These are phyloP conservation scores for Diuraphis noxia DNA, from an alignment of 1,140 invertebrate species.

Conservation along the genomic window DNA sequence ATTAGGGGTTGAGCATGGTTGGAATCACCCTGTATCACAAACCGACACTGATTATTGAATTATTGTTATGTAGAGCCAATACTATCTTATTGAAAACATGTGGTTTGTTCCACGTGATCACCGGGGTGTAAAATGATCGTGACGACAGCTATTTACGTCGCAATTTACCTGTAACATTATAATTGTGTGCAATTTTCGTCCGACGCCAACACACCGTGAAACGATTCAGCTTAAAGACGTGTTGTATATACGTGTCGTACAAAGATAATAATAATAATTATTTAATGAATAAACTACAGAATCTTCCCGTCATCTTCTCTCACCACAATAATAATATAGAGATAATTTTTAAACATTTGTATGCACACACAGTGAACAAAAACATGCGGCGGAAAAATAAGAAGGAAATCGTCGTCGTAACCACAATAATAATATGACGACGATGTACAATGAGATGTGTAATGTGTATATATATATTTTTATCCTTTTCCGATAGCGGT, in stretches of 20 bases:
- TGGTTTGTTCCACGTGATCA: neutral
- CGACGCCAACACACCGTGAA: neutral
- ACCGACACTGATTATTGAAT: neutral
- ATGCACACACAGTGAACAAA: neutral
- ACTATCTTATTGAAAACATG: neutral
- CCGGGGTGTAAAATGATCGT: slow-evolving; percentile 26
- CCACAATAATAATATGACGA: neutral
- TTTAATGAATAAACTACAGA: slow-evolving; percentile 1
- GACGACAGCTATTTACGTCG: neutral
- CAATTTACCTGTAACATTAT: neutral
- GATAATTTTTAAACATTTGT: neutral
- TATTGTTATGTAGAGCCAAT: neutral
- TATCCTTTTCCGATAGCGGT: neutral
- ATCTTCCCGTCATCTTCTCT: neutral
- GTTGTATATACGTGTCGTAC: neutral
- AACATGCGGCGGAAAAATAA: neutral
- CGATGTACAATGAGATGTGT: neutral
- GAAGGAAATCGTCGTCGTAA: neutral
- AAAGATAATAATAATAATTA: neutral
- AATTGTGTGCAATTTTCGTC: neutral
- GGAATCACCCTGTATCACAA: neutral
- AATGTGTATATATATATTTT: neutral
- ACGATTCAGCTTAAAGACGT: neutral
- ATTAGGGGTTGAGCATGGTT: neutral
- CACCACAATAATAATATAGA: neutral